Conservation (phyloP, 2,888 invertebrate species). For the Allophyes oxyacanthae region DNA sequence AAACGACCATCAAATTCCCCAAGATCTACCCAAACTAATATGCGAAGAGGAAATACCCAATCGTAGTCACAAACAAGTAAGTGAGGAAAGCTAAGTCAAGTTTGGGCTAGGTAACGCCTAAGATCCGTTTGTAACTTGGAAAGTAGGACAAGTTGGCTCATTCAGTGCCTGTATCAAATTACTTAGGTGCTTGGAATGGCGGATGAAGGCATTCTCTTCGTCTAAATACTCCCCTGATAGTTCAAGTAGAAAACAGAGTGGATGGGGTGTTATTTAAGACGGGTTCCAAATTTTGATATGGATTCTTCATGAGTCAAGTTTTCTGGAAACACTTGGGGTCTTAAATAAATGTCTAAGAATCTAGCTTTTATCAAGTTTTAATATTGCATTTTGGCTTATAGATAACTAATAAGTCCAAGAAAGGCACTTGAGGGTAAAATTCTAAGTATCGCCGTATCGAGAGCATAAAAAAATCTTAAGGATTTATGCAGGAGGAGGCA, state of each 20-base stretch:
- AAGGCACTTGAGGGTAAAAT: too few species aligned
- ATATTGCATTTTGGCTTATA: too few species aligned
- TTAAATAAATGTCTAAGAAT: too few species aligned
- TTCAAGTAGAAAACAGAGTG: slow-evolving; percentile 28
- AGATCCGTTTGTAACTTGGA: slow-evolving; percentile 31
- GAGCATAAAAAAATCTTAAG: too few species aligned
- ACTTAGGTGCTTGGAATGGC: slow-evolving; percentile 47
- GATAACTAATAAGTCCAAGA: too few species aligned
- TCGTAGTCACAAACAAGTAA: slow-evolving; percentile 26
- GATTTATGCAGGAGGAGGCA: too few species aligned
- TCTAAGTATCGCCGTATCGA: too few species aligned
- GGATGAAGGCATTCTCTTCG: slow-evolving; percentile 49
- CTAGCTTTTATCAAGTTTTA: too few species aligned
- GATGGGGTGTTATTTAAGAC: slow-evolving; percentile 9
- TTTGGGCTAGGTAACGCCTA: slow-evolving; percentile 17
- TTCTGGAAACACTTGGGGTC: too few species aligned
- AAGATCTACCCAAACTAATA: slow-evolving; percentile 21
- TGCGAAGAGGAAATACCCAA: slow-evolving; percentile 22
- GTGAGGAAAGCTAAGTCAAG: slow-evolving; percentile 21
- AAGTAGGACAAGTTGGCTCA: slow-evolving; percentile 54
- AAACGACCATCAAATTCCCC: slow-evolving; percentile 14
- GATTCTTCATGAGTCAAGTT: too few species aligned
- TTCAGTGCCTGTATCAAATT: slow-evolving; percentile 59
- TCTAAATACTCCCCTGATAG: slow-evolving; percentile 40
- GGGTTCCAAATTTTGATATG: too few species aligned